Percentiles rank a stretch among this genome's conserved stretches.
phyloP scores from a whole-genome alignment of 2,113 vertebrate species.

The Anser cygnoides region DNA sequence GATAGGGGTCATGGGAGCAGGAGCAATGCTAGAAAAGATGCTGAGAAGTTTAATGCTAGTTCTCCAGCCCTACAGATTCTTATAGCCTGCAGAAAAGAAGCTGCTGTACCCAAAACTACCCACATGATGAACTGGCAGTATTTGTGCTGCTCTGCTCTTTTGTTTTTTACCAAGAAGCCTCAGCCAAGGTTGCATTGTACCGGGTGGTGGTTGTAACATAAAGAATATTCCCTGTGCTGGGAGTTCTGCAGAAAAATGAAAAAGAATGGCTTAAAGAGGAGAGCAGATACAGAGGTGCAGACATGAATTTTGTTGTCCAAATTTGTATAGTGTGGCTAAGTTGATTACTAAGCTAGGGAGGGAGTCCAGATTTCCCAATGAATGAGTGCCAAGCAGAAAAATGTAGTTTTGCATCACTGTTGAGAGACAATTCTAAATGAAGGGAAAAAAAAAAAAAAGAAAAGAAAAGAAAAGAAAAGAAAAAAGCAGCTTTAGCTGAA shows the following conservation, averaged over 20 bases:
- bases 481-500: background rate
- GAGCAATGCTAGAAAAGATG: background rate
- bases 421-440: background rate
- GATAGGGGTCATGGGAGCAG: background rate
- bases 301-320: background rate
- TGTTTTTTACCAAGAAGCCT: background rate
- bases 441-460: background rate
- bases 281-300: background rate
- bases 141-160: background rate
- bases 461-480: background rate
- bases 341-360: background rate
- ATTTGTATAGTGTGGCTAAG: background rate
- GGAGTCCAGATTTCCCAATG: background rate
- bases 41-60: background rate
- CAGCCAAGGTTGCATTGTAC: background rate
- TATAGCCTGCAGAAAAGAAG: background rate
- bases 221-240: background rate
- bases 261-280: background rate
- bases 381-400: background rate
- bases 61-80: background rate
- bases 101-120: background rate
- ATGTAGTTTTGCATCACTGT: background rate
- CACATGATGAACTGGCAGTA: background rate
- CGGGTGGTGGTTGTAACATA: accelerated
- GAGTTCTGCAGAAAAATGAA: background rate